These are phyloP conservation scores for Euwallacea fornicatus DNA, from an alignment of 1,140 invertebrate species.

Conservation along the genomic window DNA sequence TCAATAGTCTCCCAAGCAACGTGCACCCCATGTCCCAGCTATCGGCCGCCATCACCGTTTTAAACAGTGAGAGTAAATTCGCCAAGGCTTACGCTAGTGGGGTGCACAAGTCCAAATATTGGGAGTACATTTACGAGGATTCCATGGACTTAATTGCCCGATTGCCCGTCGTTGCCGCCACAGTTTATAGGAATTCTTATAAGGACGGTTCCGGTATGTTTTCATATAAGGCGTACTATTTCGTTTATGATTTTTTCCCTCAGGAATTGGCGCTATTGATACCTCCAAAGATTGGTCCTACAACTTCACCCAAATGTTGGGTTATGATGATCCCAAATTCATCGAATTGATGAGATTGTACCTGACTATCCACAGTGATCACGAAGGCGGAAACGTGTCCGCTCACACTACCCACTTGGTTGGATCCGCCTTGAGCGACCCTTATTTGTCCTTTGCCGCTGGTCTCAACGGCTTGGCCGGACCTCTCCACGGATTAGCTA, in stretches of 20 bases:
- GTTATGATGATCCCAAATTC: conserved; percentile 77
- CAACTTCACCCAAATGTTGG: conserved; percentile 84
- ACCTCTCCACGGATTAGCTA: conserved; percentile 87
- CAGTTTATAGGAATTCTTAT: conserved; percentile 83
- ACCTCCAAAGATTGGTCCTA: conserved; percentile 82
- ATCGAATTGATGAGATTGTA: conserved; percentile 86
- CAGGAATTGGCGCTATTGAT: conserved; percentile 75
- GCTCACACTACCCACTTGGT: conserved; percentile 88
- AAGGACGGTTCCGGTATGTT: conserved; percentile 64
- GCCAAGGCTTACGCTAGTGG: conserved; percentile 80
- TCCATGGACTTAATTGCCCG: conserved; percentile 89
- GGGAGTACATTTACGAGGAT: conserved; percentile 86
- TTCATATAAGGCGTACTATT: neutral
- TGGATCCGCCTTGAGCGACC: conserved; percentile 86
- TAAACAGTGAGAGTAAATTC: conserved; percentile 86
- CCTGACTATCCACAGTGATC: conserved; percentile 88
- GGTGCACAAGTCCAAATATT: conserved; percentile 80
- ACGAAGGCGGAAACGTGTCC: conserved; percentile 87
- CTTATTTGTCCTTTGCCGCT: conserved; percentile 83
- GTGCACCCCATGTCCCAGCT: conserved; percentile 91
- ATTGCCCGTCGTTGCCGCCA: conserved; percentile 84
- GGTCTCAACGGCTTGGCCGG: conserved; percentile 87
- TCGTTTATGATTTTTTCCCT: neutral
- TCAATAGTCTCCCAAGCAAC: conserved; percentile 82
- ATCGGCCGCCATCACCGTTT: conserved; percentile 77